Percentiles rank a stretch among this genome's conserved stretches.
Evolutionary conservation across 2,888 invertebrate species (phyloP).

Genomic region (Mesoligia furuncula): DNA sequence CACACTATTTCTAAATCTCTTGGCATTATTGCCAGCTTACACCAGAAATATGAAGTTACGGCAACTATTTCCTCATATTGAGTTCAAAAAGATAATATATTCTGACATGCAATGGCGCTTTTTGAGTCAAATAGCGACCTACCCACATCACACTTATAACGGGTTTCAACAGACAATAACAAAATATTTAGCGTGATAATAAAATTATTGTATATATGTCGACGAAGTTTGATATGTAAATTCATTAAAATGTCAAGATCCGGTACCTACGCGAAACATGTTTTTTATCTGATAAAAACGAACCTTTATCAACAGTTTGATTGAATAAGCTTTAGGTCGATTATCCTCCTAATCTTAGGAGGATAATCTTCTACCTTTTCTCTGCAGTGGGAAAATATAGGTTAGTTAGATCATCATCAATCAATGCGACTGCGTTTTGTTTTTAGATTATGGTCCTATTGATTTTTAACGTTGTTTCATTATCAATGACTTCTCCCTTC

Average conservation of each 20-base stretch:
- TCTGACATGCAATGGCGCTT: neutral
- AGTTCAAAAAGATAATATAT: neutral
- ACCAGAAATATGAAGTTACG: constrained; percentile 9
- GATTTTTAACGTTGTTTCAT: too few relatives aligned
- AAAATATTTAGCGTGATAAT: constrained; percentile 1
- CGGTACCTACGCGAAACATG: constrained; percentile 4
- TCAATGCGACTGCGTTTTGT: too few relatives aligned
- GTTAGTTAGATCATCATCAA: too few relatives aligned
- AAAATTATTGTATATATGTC: neutral
- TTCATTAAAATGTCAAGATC: neutral
- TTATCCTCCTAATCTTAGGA: neutral
- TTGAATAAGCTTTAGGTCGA: constrained; percentile 1
- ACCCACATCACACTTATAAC: neutral
- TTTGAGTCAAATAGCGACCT: neutral
- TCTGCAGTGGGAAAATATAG: too few relatives aligned
- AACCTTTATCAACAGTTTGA: neutral
- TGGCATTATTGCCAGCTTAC: constrained; percentile 30
- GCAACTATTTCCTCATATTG: constrained; percentile 6
- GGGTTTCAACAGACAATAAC: neutral
- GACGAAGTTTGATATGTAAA: neutral
- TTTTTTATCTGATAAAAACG: constrained; percentile 11
- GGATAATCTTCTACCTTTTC: too few relatives aligned
- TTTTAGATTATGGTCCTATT: too few relatives aligned
- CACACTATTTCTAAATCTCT: constrained; percentile 11
- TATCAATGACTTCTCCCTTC: too few relatives aligned